Evolutionary conservation across 2,797 vertebrate species (phyloP).

Genomic region (Microtus californicus): DNA sequence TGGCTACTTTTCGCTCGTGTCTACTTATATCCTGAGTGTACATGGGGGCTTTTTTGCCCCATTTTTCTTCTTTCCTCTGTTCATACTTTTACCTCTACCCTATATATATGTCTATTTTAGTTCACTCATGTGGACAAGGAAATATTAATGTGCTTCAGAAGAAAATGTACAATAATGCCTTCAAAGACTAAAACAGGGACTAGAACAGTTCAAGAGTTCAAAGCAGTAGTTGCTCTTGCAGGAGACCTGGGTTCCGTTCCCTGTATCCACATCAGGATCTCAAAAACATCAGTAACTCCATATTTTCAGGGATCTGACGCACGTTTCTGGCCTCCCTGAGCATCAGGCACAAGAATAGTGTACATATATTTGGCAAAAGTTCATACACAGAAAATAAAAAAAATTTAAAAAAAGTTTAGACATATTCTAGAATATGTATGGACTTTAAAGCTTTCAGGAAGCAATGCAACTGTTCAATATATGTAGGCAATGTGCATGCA

Average conservation of each 20-base stretch:
- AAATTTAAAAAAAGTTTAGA: neutral
- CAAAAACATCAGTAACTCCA: neutral
- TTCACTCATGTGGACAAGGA: neutral
- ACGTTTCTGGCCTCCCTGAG: neutral
- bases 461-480: neutral
- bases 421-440: neutral
- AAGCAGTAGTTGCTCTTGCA: neutral
- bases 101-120: neutral
- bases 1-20: neutral
- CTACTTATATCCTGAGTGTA: neutral
- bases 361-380: neutral
- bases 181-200: neutral
- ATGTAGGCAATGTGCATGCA: neutral
- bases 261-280: neutral
- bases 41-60: neutral
- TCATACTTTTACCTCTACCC: neutral
- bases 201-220: neutral
- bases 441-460: neutral
- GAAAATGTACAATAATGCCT: conserved; percentile 12
- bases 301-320: neutral
- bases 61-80: neutral
- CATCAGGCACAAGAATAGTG: neutral
- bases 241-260: neutral
- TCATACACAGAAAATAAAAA: neutral
- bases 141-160: conserved; percentile 4